phyloP scores from a whole-genome alignment of 2,797 vertebrate genomes.

The Oreochromis mossambicus region DNA sequence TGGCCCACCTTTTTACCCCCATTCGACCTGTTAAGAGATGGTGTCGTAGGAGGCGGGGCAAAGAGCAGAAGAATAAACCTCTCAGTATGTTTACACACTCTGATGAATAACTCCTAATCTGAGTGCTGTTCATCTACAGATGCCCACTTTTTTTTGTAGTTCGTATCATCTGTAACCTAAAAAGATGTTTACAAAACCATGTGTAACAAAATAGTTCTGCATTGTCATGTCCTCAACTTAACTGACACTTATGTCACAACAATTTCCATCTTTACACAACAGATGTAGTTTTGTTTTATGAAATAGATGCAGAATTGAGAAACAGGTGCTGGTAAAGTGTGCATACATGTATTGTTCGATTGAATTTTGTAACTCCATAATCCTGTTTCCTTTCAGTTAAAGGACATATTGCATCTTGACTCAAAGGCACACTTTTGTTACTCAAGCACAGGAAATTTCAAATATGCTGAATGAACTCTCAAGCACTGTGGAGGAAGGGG shows the following conservation, averaged over 20 bases:
- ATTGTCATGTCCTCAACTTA: neutral
- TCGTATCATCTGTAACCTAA: neutral
- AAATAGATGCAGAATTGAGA: constrained; percentile 31
- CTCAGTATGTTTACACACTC: constrained; percentile 14
- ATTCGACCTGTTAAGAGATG: constrained; percentile 13
- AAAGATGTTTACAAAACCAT: neutral
- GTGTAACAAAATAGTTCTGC: neutral
- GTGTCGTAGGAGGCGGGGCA: constrained; percentile 2
- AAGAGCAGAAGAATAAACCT: constrained; percentile 13
- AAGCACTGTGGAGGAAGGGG: constrained; percentile 59
- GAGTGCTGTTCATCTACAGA: neutral
- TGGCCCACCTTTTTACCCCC: constrained; percentile 32
- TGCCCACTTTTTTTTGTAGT: neutral
- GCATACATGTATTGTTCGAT: constrained; percentile 9
- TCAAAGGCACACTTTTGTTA: constrained; percentile 61
- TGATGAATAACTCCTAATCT: neutral
- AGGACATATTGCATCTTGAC: constrained; percentile 49
- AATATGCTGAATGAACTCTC: constrained; percentile 60
- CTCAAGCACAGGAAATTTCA: constrained; percentile 68
- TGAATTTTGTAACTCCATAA: constrained; percentile 31
- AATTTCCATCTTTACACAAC: constrained; percentile 51
- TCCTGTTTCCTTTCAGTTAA: constrained; percentile 27
- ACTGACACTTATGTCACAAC: constrained; percentile 38
- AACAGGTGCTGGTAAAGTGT: constrained; percentile 8
- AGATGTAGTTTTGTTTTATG: constrained; percentile 38